A percentile compares a stretch with the other conserved stretches of the same genome.
phyloP scores from a whole-genome alignment of 2,113 vertebrate genomes.

The Hirundichthys speculiger region DNA sequence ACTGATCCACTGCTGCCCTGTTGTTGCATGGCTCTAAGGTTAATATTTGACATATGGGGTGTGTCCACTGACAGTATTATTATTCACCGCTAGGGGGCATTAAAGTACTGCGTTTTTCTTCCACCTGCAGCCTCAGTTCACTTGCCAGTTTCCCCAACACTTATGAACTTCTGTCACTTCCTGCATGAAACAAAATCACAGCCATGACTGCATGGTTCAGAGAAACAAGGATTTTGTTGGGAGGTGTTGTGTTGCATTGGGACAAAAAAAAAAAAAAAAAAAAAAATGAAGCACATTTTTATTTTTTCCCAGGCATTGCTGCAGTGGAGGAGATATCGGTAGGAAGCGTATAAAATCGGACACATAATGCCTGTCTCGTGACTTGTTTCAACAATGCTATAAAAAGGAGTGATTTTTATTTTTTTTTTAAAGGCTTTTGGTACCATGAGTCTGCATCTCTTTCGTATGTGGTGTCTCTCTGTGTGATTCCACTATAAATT shows the following conservation, averaged over 20 bases:
- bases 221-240: slow-evolving; percentile 16
- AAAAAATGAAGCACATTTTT: too few relatives aligned
- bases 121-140: background rate
- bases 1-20: too few relatives aligned
- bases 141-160: slow-evolving; percentile 44
- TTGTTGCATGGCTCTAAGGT: background rate
- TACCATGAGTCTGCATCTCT: background rate
- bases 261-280: background rate
- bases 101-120: slow-evolving; percentile 32
- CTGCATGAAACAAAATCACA: slow-evolving; percentile 42
- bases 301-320: background rate
- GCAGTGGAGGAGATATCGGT: slow-evolving; percentile 7
- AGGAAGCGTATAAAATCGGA: slow-evolving; percentile 2
- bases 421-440: background rate
- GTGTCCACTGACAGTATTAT: background rate
- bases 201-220: slow-evolving; percentile 41
- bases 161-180: slow-evolving; percentile 33
- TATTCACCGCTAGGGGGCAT: slow-evolving; percentile 62
- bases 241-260: slow-evolving; percentile 17
- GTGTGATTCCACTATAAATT: background rate
- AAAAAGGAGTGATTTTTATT: background rate
- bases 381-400: slow-evolving; percentile 3
- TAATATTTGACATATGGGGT: background rate
- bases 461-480: background rate
- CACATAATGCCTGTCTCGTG: background rate